Conservation (phyloP, 1,140 invertebrate genomes). For the Ylistrum balloti region DNA sequence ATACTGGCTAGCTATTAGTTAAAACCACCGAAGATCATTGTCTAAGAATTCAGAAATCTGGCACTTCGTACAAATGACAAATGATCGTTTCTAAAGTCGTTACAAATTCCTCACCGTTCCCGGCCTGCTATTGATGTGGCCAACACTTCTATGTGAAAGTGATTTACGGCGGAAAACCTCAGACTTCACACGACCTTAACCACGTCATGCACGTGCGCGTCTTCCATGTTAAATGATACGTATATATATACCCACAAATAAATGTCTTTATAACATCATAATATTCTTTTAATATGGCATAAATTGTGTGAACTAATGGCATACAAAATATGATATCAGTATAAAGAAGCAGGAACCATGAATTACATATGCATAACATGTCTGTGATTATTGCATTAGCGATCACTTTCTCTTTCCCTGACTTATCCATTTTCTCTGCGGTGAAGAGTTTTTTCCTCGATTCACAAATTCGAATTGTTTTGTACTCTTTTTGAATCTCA, state of each 20-base stretch:
- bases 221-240: neutral
- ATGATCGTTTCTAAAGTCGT: conserved; percentile 33
- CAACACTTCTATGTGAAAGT: conserved; percentile 2
- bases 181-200: conserved; percentile 15
- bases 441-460: no score
- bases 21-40: conserved; percentile 17
- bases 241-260: neutral
- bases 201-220: neutral
- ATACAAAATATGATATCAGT: no score
- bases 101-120: neutral
- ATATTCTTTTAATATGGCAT: neutral
- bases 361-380: no score
- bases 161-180: conserved; percentile 22
- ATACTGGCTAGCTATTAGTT: neutral
- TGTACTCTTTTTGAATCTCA: no score
- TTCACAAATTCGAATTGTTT: no score
- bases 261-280: neutral
- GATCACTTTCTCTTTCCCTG: no score
- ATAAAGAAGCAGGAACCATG: no score
- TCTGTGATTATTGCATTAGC: no score
- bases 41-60: conserved; percentile 35
- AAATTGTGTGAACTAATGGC: no score
- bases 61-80: conserved; percentile 25
- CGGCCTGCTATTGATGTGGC: neutral
- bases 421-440: no score